Evolutionary conservation across 2,888 invertebrate genomes (phyloP), one percentile per base, ranked within the genome.

Genomic region (Cryptus armator): DNA sequence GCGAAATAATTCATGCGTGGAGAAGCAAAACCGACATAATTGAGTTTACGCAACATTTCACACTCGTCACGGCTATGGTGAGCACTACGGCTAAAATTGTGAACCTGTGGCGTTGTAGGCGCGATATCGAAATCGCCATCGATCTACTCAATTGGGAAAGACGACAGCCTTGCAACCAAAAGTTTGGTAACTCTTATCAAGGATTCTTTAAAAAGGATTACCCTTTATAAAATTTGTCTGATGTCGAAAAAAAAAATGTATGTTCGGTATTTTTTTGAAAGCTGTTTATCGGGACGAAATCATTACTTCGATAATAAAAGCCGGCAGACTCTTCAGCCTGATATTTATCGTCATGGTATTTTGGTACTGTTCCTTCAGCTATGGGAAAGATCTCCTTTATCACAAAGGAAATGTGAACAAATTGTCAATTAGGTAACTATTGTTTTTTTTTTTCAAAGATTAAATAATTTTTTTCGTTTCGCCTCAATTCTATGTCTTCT

Each of bases 111-210:
- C 53, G 12, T 24, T 76, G 76, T 14, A 75, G 75, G 46, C 16
- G n/a, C 53, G 80, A 85, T 72, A 62, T 85, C 12, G 76, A 77
- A 19, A 80, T 12, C 0, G 76, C 72, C 12, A 62, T 51, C n/a
- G 76, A 83, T 74, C 74, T 85, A 1, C 80, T 85, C 0, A 85
- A 85, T 77, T 83, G 83, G 83, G 85, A 85, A 19, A 83, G 85
- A 19, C 79, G 68, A 43, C 85, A 80, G 64, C 80, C 80, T 43
- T 85, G 83, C 80, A 83, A 80, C 46, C 71, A 68, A 67, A 77
- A 83, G 68, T 83, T 85, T 12, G 85, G 85, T 85, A 85, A 77
- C 37, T 70, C 46, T 70, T 32, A 10, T 51, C 3, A n/a, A 6
- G 14, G 29, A 51, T 70, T 70, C 29, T 9, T 51, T 32, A n/a